Conservation (phyloP, 2,888 invertebrate species). For the Nomada fabriciana region DNA sequence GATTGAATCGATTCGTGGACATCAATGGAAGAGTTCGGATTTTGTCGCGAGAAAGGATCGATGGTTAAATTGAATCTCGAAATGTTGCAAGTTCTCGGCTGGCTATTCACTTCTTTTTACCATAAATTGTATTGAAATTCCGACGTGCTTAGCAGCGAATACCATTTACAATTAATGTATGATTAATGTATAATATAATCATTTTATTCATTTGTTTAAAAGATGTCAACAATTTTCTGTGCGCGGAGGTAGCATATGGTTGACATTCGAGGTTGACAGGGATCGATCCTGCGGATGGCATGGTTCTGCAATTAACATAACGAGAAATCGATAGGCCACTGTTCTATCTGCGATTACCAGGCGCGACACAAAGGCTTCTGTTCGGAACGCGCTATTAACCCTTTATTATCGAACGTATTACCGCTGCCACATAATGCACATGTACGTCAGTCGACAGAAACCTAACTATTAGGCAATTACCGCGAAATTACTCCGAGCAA, state of each 20-base stretch:
- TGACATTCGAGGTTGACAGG: constrained; percentile 22
- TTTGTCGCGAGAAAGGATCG: neutral
- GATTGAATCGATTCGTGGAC: constrained; percentile 2
- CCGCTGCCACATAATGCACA: constrained; percentile 42
- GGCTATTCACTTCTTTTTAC: too few relatives aligned
- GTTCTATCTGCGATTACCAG: constrained; percentile 60
- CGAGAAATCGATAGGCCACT: constrained; percentile 57
- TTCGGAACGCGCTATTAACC: constrained; percentile 61
- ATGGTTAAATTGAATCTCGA: neutral
- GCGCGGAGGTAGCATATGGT: neutral
- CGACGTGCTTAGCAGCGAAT: neutral
- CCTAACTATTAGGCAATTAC: constrained; percentile 57
- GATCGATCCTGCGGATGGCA: constrained; percentile 41
- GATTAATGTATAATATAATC: neutral
- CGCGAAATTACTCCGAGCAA: constrained; percentile 19
- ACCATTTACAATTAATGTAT: neutral
- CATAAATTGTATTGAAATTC: too few relatives aligned
- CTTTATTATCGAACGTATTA: constrained; percentile 62
- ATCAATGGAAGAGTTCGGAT: neutral
- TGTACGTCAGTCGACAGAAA: constrained; percentile 43
- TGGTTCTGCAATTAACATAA: constrained; percentile 61
- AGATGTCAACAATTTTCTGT: too few relatives aligned
- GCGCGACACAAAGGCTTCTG: constrained; percentile 58
- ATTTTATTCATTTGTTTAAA: neutral
- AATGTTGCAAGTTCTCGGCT: neutral